Evolutionary conservation across 2,888 invertebrate genomes (phyloP).

Genomic region (Hirtodrosophila trivittata): DNA sequence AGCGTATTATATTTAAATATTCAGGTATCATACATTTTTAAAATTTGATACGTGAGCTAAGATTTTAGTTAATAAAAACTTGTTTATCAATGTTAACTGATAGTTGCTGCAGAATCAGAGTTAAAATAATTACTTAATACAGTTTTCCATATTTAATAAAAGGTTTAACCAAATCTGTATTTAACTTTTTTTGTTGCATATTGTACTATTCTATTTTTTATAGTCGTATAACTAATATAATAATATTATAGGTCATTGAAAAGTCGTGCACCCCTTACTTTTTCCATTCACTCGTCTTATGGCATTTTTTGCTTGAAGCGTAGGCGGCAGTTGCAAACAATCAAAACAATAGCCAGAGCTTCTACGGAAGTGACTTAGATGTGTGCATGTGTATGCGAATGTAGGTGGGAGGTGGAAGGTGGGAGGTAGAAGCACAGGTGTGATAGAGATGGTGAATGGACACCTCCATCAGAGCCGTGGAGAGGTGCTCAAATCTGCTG

Average conservation of each 20-base stretch:
- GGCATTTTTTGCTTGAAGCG: slow-evolving; percentile 21
- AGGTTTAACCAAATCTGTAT: too few species aligned
- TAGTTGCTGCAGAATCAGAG: too few species aligned
- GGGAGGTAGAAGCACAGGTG: neutral
- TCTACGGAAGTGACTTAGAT: slow-evolving; percentile 28
- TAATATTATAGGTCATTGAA: neutral
- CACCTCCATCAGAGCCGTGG: slow-evolving; percentile 14
- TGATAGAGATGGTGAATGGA: slow-evolving; percentile 9
- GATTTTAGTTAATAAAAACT: too few species aligned
- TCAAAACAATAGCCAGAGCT: slow-evolving; percentile 44
- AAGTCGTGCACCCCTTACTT: neutral
- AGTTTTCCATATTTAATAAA: too few species aligned
- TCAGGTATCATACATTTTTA: too few species aligned
- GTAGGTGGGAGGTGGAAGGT: neutral
- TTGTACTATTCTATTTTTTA: too few species aligned
- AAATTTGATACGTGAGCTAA: too few species aligned
- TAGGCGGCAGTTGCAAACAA: slow-evolving; percentile 37
- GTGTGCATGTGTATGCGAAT: slow-evolving; percentile 4
- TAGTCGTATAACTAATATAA: neutral
- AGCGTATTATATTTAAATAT: too few species aligned
- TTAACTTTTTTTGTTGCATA: too few species aligned
- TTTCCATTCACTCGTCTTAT: neutral
- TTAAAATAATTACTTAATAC: too few species aligned
- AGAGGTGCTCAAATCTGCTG: neutral
- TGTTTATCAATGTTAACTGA: too few species aligned